Evolutionary conservation across 1,140 invertebrate genomes (phyloP).

Genomic region (Eulimnadia texana): DNA sequence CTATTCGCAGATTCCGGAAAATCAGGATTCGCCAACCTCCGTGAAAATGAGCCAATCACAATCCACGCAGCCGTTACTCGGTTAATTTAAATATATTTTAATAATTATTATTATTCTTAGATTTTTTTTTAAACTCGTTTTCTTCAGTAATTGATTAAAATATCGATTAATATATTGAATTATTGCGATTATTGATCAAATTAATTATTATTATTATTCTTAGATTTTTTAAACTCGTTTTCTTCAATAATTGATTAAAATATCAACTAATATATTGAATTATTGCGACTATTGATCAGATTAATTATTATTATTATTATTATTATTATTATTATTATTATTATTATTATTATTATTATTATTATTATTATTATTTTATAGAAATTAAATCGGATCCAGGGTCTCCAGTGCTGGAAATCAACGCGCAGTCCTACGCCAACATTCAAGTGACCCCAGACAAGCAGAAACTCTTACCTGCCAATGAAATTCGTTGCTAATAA

Average conservation of each 20-base stretch:
- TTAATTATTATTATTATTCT: too few species aligned
- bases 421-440: not conserved
- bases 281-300: not conserved
- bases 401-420: not conserved
- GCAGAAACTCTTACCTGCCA: not conserved
- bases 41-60: conserved; percentile 28
- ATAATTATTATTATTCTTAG: not conserved
- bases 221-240: too few species aligned
- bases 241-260: too few species aligned
- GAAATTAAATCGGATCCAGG: not conserved
- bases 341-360: not conserved
- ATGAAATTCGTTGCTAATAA: not conserved
- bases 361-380: not conserved
- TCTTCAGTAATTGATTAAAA: too few species aligned
- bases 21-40: not conserved
- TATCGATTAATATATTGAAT: too few species aligned
- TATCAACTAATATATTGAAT: too few species aligned
- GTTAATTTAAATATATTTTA: not conserved
- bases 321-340: not conserved
- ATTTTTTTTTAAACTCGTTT: not conserved
- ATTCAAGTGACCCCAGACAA: not conserved
- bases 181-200: too few species aligned
- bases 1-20: not conserved
- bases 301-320: not conserved
- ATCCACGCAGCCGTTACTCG: conserved; percentile 30